Evolutionary conservation across 2,888 invertebrate genomes (phyloP), one percentile per base, ranked within the genome.

Genomic region (Trachelus tabidus): DNA sequence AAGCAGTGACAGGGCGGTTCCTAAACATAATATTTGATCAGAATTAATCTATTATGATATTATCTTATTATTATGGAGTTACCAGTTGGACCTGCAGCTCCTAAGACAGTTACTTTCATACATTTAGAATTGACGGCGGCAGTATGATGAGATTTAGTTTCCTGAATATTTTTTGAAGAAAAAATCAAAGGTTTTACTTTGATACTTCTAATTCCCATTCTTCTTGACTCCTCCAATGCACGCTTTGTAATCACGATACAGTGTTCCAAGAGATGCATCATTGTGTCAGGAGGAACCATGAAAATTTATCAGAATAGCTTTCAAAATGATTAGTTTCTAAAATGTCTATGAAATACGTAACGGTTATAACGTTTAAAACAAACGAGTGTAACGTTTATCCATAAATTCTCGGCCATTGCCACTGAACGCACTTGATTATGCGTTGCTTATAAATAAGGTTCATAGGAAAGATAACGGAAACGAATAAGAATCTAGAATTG

Each of bases 41-140:
- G 71, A 12, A 12, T 71, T 11, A n/a, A 71, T 31, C 9, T 35
- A n/a, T 23, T 35, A 35, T 37, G 15, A 0, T 12, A 33, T 71
- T 71, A 31, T 71, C 11, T 71, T 12, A 71, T 34, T 12, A 2
- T 71, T 31, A 15, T 35, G 35, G 9, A 31, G 69, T 75, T 87
- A 93, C 93, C 93, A 83, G 93, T 93, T 79, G 90, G 89, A 68
- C 93, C 93, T 69, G 92, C 92, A 15, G 94, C 94, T 1, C 94
- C 94, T 78, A 94, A 92, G 69, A 94, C 91, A 11, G 94, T 93
- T 12, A 94, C 92, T 86, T 94, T 94, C 92, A 94, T 83, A 56
- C 81, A 81, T 79, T 84, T 87, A 34, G 87, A 84, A 56, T 81
- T 79, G 31, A 78, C 75, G 2, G 69, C 78, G 68, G 80, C 75